These are phyloP conservation scores for Triplophysa siluroides DNA, from an alignment of 2,113 vertebrate genomes.

Conservation along the genomic window DNA sequence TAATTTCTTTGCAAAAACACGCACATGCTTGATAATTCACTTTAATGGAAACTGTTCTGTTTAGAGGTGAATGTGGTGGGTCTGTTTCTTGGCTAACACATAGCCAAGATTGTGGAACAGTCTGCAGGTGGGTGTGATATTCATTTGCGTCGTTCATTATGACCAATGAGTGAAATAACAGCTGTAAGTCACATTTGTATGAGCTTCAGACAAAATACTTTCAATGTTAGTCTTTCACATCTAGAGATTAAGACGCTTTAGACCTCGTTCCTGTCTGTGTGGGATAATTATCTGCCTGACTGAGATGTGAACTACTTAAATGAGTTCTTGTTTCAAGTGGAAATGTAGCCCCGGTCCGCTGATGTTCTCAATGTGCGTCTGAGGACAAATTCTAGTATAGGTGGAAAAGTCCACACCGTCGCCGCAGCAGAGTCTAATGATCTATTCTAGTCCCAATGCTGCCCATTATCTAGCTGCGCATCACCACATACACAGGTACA, in stretches of 20 bases:
- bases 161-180: constrained; percentile 4
- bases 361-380: not conserved
- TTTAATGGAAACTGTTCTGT: not conserved
- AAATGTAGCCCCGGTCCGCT: constrained; percentile 17
- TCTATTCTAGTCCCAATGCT: too few relatives aligned
- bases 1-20: not conserved
- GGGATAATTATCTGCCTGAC: not conserved
- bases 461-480: too few relatives aligned
- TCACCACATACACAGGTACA: too few relatives aligned
- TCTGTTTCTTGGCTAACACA: not conserved
- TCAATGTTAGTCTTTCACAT: not conserved
- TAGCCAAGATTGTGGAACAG: constrained; percentile 5
- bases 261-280: not conserved
- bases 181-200: not conserved
- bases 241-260: not conserved
- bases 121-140: not conserved
- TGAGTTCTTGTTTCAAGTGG: constrained; percentile 24
- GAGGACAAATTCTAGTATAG: too few relatives aligned
- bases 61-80: not conserved
- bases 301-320: constrained; percentile 36
- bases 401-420: too few relatives aligned
- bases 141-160: not conserved
- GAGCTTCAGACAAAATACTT: not conserved
- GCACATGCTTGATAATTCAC: not conserved
- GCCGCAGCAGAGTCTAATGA: too few relatives aligned